These are phyloP conservation scores for Caretta caretta DNA, from an alignment of 2,113 vertebrate genomes.

Conservation along the genomic window DNA sequence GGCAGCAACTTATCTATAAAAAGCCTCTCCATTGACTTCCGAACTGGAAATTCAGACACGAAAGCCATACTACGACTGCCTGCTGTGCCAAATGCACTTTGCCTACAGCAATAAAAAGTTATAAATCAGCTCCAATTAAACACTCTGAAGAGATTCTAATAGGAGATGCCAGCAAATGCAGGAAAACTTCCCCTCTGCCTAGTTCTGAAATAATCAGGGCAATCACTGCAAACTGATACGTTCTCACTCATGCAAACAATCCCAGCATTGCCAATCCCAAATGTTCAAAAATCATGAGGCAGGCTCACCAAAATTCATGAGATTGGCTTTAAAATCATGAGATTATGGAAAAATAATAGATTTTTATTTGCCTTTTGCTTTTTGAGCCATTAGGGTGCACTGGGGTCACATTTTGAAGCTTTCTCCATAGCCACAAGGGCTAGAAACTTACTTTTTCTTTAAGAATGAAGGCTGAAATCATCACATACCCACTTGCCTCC, in stretches of 20 bases:
- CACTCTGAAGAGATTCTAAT: background rate
- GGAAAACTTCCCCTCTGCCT: background rate
- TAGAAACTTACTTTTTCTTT: background rate
- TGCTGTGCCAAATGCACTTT: conserved; percentile 62
- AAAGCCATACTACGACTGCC: conserved; percentile 51
- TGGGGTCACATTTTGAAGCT: background rate
- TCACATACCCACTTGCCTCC: background rate
- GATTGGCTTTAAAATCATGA: background rate
- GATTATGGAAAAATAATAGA: background rate
- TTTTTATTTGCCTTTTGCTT: background rate
- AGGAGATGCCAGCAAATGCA: background rate
- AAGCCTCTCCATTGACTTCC: background rate
- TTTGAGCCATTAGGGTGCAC: background rate
- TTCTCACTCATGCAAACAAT: background rate
- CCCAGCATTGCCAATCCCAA: background rate
- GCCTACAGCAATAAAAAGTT: conserved; percentile 62
- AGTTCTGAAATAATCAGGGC: fast-evolving
- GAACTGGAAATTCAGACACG: conserved; percentile 53
- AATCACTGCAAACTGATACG: fast-evolving
- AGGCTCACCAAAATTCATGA: background rate
- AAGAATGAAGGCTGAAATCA: background rate
- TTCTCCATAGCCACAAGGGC: background rate
- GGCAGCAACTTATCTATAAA: conserved; percentile 31
- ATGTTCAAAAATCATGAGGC: background rate
- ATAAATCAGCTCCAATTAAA: conserved; percentile 62